phyloP scores from a whole-genome alignment of 2,113 vertebrate genomes.

The Corythornis madagascariensis region DNA sequence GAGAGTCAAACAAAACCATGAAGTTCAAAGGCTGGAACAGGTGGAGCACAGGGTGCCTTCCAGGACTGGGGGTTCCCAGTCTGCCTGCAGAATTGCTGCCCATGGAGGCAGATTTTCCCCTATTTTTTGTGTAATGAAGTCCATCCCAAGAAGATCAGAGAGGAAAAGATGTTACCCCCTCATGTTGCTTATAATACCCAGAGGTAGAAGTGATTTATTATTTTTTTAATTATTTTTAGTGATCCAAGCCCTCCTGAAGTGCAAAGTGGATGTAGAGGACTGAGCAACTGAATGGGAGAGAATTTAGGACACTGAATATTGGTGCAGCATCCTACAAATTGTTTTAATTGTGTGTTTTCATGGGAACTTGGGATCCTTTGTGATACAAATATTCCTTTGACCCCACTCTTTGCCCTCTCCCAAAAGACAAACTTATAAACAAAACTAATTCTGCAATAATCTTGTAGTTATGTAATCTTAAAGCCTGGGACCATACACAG shows the following conservation, averaged over 20 bases:
- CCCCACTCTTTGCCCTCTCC: background rate
- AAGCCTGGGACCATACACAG: background rate
- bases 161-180: background rate
- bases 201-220: background rate
- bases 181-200: background rate
- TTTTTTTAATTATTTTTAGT: background rate
- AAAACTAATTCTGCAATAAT: background rate
- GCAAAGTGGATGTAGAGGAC: background rate
- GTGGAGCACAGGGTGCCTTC: background rate
- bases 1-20: background rate
- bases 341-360: background rate
- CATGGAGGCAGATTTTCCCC: background rate
- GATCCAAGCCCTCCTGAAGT: background rate
- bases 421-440: background rate
- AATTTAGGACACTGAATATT: accelerated
- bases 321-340: background rate
- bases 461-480: background rate
- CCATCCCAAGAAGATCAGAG: background rate
- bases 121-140: background rate
- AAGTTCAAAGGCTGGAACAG: background rate
- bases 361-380: background rate
- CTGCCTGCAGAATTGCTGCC: background rate
- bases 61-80: background rate
- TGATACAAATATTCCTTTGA: background rate
- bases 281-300: background rate